Evolutionary conservation across 2,113 vertebrate species (phyloP).

Genomic region (Eleginops maclovinus): DNA sequence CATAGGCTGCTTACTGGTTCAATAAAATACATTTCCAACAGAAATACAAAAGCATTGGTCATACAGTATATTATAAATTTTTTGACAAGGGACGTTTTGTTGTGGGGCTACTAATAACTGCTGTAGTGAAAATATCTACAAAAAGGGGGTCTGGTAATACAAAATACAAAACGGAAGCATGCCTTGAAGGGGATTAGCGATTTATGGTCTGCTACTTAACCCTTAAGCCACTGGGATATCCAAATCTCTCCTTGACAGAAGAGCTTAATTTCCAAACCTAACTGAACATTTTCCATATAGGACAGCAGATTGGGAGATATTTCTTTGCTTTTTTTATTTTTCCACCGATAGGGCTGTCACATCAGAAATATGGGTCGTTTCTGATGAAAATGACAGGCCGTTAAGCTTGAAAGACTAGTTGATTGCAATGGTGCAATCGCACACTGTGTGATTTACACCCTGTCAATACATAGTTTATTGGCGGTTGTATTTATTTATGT

Average conservation of each 20-base stretch:
- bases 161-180: background rate
- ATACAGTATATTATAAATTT: too few relatives aligned
- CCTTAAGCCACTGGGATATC: background rate
- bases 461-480: background rate
- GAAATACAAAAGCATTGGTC: background rate
- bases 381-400: background rate
- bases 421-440: background rate
- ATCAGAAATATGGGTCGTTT: background rate
- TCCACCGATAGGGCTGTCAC: background rate
- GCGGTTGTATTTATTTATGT: background rate
- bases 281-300: background rate
- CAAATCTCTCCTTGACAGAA: background rate
- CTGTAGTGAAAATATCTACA: background rate
- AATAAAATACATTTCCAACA: background rate
- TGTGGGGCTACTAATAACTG: background rate
- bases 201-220: background rate
- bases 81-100: background rate
- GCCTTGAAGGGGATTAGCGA: too few relatives aligned
- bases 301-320: background rate
- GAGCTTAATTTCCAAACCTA: too few relatives aligned
- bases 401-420: background rate
- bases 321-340: too few relatives aligned
- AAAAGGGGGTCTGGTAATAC: background rate
- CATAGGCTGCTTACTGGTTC: background rate
- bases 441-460: background rate